Evolutionary conservation across 2,113 vertebrate species (phyloP).

Genomic region (Benitochromis conjunctus): DNA sequence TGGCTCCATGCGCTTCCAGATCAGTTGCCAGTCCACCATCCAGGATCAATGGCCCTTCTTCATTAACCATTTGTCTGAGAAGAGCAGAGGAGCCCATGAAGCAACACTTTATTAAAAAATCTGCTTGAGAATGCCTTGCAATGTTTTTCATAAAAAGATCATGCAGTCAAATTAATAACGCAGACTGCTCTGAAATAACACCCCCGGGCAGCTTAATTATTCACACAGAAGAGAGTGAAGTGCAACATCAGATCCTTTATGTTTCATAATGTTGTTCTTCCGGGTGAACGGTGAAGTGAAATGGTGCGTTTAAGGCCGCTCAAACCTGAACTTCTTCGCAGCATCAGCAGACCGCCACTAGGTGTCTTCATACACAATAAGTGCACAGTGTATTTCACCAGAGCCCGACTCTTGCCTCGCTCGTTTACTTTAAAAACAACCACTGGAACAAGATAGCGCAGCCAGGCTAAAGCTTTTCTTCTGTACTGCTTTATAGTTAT

Average conservation of each 20-base stretch:
- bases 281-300: not conserved
- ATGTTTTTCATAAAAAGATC: not conserved
- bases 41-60: constrained; percentile 54
- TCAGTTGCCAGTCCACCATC: constrained; percentile 79
- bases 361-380: not conserved
- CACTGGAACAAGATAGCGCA: not conserved
- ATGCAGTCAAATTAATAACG: not conserved
- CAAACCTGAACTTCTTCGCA: not conserved
- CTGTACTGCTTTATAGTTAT: not conserved
- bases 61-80: not conserved
- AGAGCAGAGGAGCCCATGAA: constrained; percentile 7
- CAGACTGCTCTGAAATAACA: not conserved
- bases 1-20: constrained; percentile 71
- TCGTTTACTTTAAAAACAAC: not conserved
- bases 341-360: not conserved
- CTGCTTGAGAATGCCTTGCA: not conserved
- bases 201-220: not conserved
- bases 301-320: not conserved
- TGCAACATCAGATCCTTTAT: not conserved
- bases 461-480: not conserved
- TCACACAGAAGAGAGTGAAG: not conserved
- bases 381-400: not conserved
- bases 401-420: not conserved
- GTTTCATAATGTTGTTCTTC: constrained; percentile 28
- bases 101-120: not conserved